Evolutionary conservation across 2,888 invertebrate genomes (phyloP).

Genomic region (Cancer borealis): DNA sequence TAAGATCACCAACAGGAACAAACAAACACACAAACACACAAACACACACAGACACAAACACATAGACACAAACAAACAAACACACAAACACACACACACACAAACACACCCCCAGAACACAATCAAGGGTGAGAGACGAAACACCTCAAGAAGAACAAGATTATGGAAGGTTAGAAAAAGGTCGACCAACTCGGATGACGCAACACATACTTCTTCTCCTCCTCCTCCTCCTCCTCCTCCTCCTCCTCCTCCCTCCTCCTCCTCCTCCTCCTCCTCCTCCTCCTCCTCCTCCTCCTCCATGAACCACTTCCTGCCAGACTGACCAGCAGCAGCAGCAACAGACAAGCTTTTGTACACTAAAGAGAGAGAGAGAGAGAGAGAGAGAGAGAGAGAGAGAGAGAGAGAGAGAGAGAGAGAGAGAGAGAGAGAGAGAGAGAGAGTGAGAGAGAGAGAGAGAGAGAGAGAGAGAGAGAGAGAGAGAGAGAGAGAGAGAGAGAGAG

Average conservation of each 20-base stretch:
- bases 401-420: not conserved
- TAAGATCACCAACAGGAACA: too few species aligned
- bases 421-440: too few species aligned
- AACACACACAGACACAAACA: too few species aligned
- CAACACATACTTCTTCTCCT: not conserved
- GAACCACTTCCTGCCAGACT: conserved; percentile 18
- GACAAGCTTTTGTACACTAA: not conserved
- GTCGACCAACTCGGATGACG: not conserved
- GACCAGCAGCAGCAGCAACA: not conserved
- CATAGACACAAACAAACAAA: too few species aligned
- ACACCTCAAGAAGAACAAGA: not conserved
- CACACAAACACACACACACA: not conserved
- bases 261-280: conserved; percentile 18
- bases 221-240: not conserved
- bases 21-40: too few species aligned
- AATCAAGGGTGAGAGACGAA: not conserved
- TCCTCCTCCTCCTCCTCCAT: conserved; percentile 46
- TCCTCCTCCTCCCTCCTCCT: conserved; percentile 1
- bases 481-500: conserved; percentile 36
- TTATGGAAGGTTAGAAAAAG: not conserved
- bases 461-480: too few species aligned
- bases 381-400: not conserved
- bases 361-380: too few species aligned
- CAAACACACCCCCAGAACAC: not conserved
- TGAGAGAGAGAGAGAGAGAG: too few species aligned